Conservation (phyloP, 2,113 vertebrate species). For the Psephotus haematonotus region DNA sequence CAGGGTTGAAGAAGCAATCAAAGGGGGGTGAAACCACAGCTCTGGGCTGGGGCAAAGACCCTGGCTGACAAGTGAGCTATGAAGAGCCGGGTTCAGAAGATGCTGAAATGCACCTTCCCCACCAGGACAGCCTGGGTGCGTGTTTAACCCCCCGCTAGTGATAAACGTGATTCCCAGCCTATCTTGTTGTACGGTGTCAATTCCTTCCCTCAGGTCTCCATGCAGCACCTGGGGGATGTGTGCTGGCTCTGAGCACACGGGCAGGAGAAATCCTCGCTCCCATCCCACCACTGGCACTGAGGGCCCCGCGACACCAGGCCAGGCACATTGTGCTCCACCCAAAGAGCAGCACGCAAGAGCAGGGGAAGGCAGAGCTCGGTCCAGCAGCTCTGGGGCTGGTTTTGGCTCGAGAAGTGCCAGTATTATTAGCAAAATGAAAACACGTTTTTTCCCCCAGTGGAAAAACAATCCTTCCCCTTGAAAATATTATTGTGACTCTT, state of each 20-base stretch:
- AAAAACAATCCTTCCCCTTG: neutral
- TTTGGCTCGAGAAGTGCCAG: neutral
- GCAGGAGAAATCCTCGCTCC: neutral
- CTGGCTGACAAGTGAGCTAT: neutral
- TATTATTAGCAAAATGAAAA: neutral
- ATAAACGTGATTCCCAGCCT: neutral
- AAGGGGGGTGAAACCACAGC: neutral
- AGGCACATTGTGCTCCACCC: neutral
- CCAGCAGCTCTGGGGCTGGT: neutral
- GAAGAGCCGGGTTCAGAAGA: neutral
- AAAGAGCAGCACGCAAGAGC: neutral
- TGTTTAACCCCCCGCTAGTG: neutral
- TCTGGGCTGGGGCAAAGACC: accelerated
- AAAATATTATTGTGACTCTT: neutral
- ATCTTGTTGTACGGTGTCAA: neutral
- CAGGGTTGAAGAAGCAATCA: neutral
- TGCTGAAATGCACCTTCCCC: neutral
- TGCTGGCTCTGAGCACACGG: accelerated
- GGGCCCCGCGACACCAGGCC: accelerated
- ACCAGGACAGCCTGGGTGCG: neutral
- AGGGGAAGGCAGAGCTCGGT: neutral
- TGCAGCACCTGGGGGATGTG: neutral
- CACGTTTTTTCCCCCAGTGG: neutral
- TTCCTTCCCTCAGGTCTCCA: neutral
- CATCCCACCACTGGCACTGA: neutral